Base-by-base conservation (phyloP, 2,888 invertebrate species). In the Melieria crassipennis region DNA sequence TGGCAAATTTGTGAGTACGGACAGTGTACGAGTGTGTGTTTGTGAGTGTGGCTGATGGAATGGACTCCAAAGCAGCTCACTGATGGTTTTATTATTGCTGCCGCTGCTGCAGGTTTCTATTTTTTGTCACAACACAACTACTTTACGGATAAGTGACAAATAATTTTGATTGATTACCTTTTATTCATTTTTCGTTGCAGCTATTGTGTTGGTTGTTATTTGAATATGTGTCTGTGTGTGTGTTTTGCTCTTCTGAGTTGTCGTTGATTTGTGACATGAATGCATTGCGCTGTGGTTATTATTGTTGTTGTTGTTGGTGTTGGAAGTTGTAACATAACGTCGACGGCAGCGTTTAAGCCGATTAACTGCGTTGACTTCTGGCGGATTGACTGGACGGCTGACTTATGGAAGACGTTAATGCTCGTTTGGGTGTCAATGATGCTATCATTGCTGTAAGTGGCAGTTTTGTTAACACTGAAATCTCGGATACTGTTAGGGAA, bases 101-200 rank as follows among this genome's bases (percentile, higher is more conserved):
- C 47, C 56, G 46, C 58, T 57, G 64, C 69, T 42, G 43, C 42
- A n/a, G 64, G n/a, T 16, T 70, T 58, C 58, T 13, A 42, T 60
- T 70, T 30, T 70, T 70, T 70, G 70, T 70, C 70, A 70, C 65
- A 70, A 70, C 70, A 70, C 50, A 61, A 65, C 70, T 70, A 70
- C 65, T 70, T 65, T 60, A 42, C n/a, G 63, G 72, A 73, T 82
- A 82, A 83, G 80, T 81, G 79, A 83, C 81, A 83, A 81, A 82
- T 81, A 83, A 83, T 83, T 83, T 83, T 83, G 83, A 83, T 83
- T 83, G 82, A 83, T 83, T 82, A 77, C 76, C 69, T 64, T 72
- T 73, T 69, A 30, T 30, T 30, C 30, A 30, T 30, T 30, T 30
- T 11, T 52, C 52, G 64, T 10, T 30, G 6, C 11, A 13, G n/a